Percentiles rank a stretch among this genome's conserved stretches.
These are phyloP conservation scores for Lepus townsendii DNA, from an alignment of 2,797 vertebrate species.

Conservation along the genomic window DNA sequence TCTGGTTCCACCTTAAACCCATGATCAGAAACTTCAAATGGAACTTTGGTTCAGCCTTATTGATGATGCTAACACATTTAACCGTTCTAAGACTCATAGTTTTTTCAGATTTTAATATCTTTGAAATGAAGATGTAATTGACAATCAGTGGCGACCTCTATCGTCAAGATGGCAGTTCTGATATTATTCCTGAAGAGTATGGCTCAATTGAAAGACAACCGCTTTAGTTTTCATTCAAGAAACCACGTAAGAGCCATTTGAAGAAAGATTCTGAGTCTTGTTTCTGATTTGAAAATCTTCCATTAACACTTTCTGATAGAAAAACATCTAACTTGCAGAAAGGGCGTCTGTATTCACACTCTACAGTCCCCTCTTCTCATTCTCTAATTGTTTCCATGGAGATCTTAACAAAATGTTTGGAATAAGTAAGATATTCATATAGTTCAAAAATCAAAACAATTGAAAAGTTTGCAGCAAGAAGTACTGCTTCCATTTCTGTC, in stretches of 20 bases:
- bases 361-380: not conserved
- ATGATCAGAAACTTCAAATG: not conserved
- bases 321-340: constrained; percentile 33
- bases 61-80: not conserved
- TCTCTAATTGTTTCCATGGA: constrained; percentile 56
- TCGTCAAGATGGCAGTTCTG: not conserved
- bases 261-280: not conserved
- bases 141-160: not conserved
- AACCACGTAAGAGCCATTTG: not conserved
- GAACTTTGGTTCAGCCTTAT: not conserved
- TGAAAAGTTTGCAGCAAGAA: not conserved
- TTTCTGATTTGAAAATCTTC: not conserved
- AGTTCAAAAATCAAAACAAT: not conserved
- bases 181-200: not conserved
- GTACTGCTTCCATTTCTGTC: not conserved
- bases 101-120: not conserved
- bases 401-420: constrained; percentile 26
- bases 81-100: not conserved
- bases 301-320: constrained; percentile 43
- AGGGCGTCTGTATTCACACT: not conserved
- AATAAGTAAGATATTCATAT: constrained; percentile 5
- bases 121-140: not conserved
- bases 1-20: not conserved
- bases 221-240: not conserved
- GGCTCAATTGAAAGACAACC: not conserved